A percentile compares a stretch with the other conserved stretches of the same genome.
Evolutionary conservation across 2,888 invertebrate genomes (phyloP).

Genomic region (Diaperis boleti): DNA sequence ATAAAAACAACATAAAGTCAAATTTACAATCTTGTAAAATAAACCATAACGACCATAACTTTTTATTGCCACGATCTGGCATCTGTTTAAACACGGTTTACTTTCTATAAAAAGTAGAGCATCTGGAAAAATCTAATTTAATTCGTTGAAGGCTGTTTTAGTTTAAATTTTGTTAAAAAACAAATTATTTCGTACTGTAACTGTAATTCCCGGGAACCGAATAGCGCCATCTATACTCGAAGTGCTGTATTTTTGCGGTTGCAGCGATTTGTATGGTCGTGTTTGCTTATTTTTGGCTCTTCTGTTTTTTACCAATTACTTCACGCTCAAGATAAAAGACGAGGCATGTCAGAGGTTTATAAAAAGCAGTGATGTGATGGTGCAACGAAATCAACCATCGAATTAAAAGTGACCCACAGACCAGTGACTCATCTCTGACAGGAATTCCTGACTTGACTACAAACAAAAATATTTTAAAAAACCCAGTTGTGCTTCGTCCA

Average conservation of each 20-base stretch:
- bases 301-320: background rate
- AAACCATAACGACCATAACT: too few species aligned
- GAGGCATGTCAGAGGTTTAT: background rate
- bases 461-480: slow-evolving; percentile 2
- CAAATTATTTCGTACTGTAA: too few species aligned
- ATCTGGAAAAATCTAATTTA: too few species aligned
- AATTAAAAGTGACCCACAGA: background rate
- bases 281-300: background rate
- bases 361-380: background rate
- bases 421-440: slow-evolving; percentile 3
- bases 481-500: background rate
- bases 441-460: background rate
- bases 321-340: background rate
- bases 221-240: slow-evolving; percentile 9
- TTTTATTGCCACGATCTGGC: too few species aligned
- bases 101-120: too few species aligned
- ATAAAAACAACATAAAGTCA: too few species aligned
- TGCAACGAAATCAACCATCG: background rate
- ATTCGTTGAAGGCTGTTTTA: too few species aligned
- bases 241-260: background rate
- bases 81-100: too few species aligned
- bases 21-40: too few species aligned
- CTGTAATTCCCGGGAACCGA: slow-evolving; percentile 6
- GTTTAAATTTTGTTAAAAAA: too few species aligned
- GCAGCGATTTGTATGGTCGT: background rate